Base-by-base conservation (phyloP, 2,888 invertebrate genomes). In the Drosophila quinaria region DNA sequence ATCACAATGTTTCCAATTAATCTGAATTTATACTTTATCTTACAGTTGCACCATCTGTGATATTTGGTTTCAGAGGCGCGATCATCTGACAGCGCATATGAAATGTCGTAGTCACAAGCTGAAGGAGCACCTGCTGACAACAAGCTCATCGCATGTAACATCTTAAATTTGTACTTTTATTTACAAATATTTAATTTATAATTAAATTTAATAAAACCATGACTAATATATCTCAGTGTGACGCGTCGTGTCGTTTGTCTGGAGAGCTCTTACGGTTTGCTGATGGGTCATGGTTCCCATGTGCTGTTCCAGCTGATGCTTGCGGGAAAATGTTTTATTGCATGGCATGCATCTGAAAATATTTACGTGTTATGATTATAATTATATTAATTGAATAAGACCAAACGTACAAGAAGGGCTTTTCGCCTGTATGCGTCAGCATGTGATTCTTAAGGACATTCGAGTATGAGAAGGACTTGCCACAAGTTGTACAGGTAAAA, bases 361-460 rank as follows among this genome's bases (percentile, higher is more conserved):
- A 41, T 22, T 4, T 9, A 44, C 3, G 8, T 9, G 11, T n/a
- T 15, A 61, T 13, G 9, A 33, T 15, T 25, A 11, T 13, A 3
- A 33, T 13, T 25, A 11, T 9, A 9, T 6, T 47, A 49, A 11
- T 11, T n/a, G 1, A n/a, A 13, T 10, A 1, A 1, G 11, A 1
- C 11, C 5, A 42, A 19, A 78, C 88, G 39, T 85, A 91, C 92
- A 90, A 68, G 61, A 91, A 91, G 25, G 92, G 92, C 51, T 91
- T 91, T 69, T 91, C 91, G 31, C 91, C 92, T 1, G 92, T 93
- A 62, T 92, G 92, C 5, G 92, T 93, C 19, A 93, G 67, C 90
- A 92, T 92, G 55, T 92, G 92, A 77, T 92, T 92, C 29, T 92
- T 92, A 1, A 92, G 80, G 1, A 92, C 92, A 76, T 92, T 92